Evolutionary conservation across 2,113 vertebrate species (phyloP).

Genomic region (Chascanopsetta lugubris): DNA sequence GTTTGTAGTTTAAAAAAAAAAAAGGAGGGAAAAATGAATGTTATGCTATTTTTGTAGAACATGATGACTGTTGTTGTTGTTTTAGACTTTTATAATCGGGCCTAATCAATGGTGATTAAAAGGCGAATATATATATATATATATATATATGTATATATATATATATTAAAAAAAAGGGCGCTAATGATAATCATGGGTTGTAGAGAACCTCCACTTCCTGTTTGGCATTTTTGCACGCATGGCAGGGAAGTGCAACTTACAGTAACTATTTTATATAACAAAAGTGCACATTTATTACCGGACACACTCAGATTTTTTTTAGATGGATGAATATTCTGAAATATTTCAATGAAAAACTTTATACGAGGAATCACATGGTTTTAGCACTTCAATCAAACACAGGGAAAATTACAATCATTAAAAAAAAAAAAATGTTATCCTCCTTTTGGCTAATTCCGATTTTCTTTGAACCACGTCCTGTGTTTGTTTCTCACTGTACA

Average conservation of each 20-base stretch:
- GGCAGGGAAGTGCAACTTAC: conserved; percentile 67
- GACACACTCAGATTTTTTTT: conserved; percentile 65
- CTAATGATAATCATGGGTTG: conserved; percentile 71
- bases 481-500: conserved; percentile 65
- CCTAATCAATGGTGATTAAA: conserved; percentile 49
- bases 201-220: conserved; percentile 69
- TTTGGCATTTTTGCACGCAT: conserved; percentile 60
- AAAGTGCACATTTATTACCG: conserved; percentile 62
- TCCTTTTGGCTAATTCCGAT: conserved; percentile 49
- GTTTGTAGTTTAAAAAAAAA: conserved; percentile 65
- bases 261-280: conserved; percentile 67
- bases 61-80: conserved; percentile 64
- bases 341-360: conserved; percentile 39
- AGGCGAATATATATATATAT: no score
- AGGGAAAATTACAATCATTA: conserved; percentile 16
- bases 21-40: conserved; percentile 59
- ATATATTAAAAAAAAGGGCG: conserved; percentile 57
- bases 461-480: conserved; percentile 50
- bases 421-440: conserved; percentile 5
- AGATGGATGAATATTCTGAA: conserved; percentile 34
- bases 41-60: conserved; percentile 81
- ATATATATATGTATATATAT: no score
- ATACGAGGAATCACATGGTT: conserved; percentile 16
- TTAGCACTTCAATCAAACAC: conserved; percentile 56
- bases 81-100: conserved; percentile 51